Evolutionary conservation across 37 sponge, comb jelly and placozoan species (phyloP).

Genomic region (Ianthella basta): DNA sequence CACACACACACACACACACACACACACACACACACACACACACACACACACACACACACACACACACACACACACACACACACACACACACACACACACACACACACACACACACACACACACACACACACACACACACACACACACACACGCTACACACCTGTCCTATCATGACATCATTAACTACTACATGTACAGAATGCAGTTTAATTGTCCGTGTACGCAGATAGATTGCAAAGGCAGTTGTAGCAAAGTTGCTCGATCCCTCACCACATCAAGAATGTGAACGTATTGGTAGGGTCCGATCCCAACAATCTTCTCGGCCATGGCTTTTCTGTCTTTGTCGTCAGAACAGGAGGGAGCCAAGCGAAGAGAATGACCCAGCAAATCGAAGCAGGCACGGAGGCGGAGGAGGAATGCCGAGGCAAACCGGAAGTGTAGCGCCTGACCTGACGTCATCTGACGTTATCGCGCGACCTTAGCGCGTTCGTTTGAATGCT

Average conservation of each 20-base stretch:
- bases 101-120: slow-evolving; percentile 17
- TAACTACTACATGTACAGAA: no score
- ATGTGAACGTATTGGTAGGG: slow-evolving; percentile 83
- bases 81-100: slow-evolving; percentile 11
- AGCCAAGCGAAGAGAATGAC: not conserved
- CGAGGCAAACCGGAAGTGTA: not conserved
- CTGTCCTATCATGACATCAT: not conserved
- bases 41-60: slow-evolving; percentile 24
- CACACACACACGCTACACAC: not conserved
- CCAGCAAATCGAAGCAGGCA: not conserved
- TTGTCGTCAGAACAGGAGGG: not conserved
- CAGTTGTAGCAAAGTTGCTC: not conserved
- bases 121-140: slow-evolving; percentile 16
- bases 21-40: slow-evolving; percentile 24
- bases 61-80: slow-evolving; percentile 24
- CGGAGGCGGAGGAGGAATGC: slow-evolving; percentile 12
- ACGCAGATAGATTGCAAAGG: no score
- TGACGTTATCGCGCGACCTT: no score
- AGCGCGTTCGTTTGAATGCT: no score
- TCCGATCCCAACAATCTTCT: slow-evolving; percentile 76
- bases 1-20: slow-evolving; percentile 27
- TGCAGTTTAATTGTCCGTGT: not conserved
- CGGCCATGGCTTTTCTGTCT: not conserved
- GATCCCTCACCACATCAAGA: slow-evolving; percentile 66
- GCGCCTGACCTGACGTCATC: no score